phyloP scores from a whole-genome alignment of 1,140 invertebrate genomes.

The Lineus longissimus region DNA sequence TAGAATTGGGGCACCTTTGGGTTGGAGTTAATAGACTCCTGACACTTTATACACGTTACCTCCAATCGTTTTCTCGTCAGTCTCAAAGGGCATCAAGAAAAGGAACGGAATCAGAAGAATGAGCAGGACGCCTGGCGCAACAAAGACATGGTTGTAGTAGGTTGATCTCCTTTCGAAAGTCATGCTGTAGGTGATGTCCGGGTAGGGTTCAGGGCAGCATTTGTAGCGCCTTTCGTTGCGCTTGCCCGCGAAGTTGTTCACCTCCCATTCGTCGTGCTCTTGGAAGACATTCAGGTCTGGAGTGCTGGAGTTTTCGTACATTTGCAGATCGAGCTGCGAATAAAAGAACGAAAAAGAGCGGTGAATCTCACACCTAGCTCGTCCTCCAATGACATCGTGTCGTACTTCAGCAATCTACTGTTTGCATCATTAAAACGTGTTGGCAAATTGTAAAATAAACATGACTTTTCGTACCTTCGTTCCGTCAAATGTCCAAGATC shows the following conservation, averaged over 20 bases:
- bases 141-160: constrained; percentile 50
- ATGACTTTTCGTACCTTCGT: neutral
- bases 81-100: constrained; percentile 96
- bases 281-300: constrained; percentile 26
- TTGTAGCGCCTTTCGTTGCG: constrained; percentile 31
- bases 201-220: constrained; percentile 44
- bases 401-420: neutral
- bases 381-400: neutral
- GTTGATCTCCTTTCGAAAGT: constrained; percentile 43
- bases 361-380: neutral
- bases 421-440: too few species aligned
- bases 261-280: constrained; percentile 94
- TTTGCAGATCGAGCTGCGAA: too few species aligned
- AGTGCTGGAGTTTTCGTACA: too few species aligned
- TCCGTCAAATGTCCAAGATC: neutral
- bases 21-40: too few species aligned
- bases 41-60: too few species aligned
- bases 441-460: neutral
- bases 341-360: too few species aligned
- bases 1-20: too few species aligned
- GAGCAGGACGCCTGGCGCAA: constrained; percentile 49
- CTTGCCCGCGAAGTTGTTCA: constrained; percentile 58
- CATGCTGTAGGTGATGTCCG: constrained; percentile 42
- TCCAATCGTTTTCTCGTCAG: constrained; percentile 94
- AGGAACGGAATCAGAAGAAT: constrained; percentile 95